Evolutionary conservation across 1,140 invertebrate species (phyloP).

Genomic region (Papilio polytes): DNA sequence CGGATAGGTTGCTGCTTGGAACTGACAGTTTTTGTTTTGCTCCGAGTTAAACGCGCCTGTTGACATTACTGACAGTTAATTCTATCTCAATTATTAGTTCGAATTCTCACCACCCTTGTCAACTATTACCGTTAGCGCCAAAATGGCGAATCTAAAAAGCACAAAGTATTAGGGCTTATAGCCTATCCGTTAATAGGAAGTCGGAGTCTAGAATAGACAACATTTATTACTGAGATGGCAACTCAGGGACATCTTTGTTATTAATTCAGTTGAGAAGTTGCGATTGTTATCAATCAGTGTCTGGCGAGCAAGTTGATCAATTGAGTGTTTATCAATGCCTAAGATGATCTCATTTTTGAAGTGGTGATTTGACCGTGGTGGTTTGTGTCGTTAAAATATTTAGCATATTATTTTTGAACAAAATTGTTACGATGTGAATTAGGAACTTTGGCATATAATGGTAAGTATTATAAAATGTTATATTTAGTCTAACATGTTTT

Average conservation of each 20-base stretch:
- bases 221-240: slow-evolving; percentile 32
- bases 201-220: slow-evolving; percentile 8
- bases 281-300: slow-evolving; percentile 29
- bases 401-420: slow-evolving; percentile 41
- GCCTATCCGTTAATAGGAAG: not conserved
- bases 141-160: no score
- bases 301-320: slow-evolving; percentile 6
- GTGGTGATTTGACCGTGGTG: not conserved
- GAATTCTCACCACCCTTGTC: no score
- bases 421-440: slow-evolving; percentile 69
- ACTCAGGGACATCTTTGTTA: slow-evolving; percentile 53
- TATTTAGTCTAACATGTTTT: slow-evolving; percentile 21
- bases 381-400: slow-evolving; percentile 26
- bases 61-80: no score
- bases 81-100: no score
- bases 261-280: slow-evolving; percentile 49
- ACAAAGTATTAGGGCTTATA: no score
- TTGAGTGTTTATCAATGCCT: not conserved
- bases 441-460: slow-evolving; percentile 57
- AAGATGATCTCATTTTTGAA: slow-evolving; percentile 29
- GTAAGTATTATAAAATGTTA: slow-evolving; percentile 57
- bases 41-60: no score
- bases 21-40: no score
- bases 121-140: no score
- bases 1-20: no score